Base-by-base conservation (phyloP, 92 coral and sea anemone genomes). In the Phenganax subtilis region DNA sequence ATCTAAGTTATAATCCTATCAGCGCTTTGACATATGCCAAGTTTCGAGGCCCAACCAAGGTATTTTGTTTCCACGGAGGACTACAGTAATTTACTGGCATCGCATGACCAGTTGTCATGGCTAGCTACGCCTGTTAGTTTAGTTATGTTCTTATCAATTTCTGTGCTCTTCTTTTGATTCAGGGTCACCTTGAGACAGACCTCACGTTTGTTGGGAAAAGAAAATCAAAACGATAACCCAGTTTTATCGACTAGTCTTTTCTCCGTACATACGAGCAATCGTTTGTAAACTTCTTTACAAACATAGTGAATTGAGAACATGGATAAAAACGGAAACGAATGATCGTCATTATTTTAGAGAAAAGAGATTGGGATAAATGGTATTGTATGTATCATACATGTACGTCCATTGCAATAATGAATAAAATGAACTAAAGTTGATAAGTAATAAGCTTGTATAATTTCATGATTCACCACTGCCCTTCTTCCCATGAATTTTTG, bases 101-200 rank as follows among this genome's bases (percentile, higher is more conserved):
- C 67, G 67, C n/a, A 61, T 7, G 25, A 8, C 6, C 67, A 61
- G 25, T 61, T 61, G 25, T 14, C 67, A 17, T 0, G 8, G 52
- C 9, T 20, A 10, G 37, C 53, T 15, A 16, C 27, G 16, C 52
- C 27, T 7, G 7, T 31, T 75, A 16, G 17, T 29, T 76, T 9
- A 54, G n/a, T 31, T 84, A 61, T 8, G 44, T 60, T 12, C 5
- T 72, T 27, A 31, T 44, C 0, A 30, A 51, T 58, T 55, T 31
- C 55, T 63, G n/a, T 54, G 12, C 71, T 12, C 27, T 57, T 55
- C 55, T 11, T 72, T 10, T 52, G 72, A 27, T 69, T 0, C 75
- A 92, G 97, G 97, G 92, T 6, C 93, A 92, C 80, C 71, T 90
- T 54, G 97, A 90, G 62, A 92, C 97, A 12, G 92, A 92, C 65